These are phyloP conservation scores for Brachirus orientalis DNA, from an alignment of 2,113 vertebrate species.

Conservation along the genomic window DNA sequence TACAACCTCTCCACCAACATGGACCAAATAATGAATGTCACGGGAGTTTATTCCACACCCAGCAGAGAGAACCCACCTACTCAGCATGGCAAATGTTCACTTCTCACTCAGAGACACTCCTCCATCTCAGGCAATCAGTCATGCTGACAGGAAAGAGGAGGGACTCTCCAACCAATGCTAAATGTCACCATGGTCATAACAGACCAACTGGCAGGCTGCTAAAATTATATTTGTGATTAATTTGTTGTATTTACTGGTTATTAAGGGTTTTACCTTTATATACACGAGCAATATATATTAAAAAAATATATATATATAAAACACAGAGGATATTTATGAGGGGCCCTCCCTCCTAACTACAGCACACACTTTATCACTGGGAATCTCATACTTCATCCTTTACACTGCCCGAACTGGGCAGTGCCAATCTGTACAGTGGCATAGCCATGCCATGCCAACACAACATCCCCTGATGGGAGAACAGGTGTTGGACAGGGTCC, in stretches of 20 bases:
- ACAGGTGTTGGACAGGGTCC: constrained; percentile 82
- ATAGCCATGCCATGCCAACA: constrained; percentile 84
- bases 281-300: constrained; percentile 1
- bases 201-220: too few relatives aligned
- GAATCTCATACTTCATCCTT: constrained; percentile 70
- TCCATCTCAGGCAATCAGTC: too few relatives aligned
- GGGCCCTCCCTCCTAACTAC: constrained; percentile 58
- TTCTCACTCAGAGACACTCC: too few relatives aligned
- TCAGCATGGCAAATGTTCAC: too few relatives aligned
- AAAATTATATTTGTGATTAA: too few relatives aligned
- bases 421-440: constrained; percentile 74
- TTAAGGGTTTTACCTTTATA: background rate
- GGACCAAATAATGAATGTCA: constrained; percentile 40
- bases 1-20: background rate
- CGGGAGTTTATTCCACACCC: constrained; percentile 22
- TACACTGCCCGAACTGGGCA: constrained; percentile 65
- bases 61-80: constrained; percentile 14
- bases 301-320: constrained; percentile 10
- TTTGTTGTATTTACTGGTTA: background rate
- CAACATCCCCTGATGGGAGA: constrained; percentile 79
- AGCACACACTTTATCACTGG: constrained; percentile 58
- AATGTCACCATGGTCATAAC: constrained; percentile 56
- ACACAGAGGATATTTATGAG: constrained; percentile 25
- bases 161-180: constrained; percentile 50
- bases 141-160: constrained; percentile 34